These are phyloP conservation scores for Oreochromis spilurus DNA, from an alignment of 2,113 vertebrate species.

Conservation along the genomic window DNA sequence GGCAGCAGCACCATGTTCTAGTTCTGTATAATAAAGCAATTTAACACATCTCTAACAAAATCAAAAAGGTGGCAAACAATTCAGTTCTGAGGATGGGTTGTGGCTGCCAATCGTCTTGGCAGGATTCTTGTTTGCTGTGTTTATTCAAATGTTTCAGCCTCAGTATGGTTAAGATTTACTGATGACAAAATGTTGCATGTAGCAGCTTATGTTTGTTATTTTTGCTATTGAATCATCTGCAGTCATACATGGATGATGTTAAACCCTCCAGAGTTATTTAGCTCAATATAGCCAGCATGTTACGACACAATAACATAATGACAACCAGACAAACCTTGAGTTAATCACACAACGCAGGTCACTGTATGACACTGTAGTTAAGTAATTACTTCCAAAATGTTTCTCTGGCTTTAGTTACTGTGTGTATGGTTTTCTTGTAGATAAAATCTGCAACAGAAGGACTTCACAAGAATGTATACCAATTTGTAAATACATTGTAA, in stretches of 20 bases:
- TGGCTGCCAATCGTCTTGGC: conserved; percentile 13
- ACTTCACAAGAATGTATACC: background rate
- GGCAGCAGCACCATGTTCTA: background rate
- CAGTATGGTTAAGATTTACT: conserved; percentile 33
- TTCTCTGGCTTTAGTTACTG: background rate
- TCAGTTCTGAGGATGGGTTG: background rate
- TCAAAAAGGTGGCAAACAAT: background rate
- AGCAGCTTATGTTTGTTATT: conserved; percentile 34
- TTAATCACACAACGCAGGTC: background rate
- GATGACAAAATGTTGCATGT: conserved; percentile 17
- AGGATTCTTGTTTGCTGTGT: background rate
- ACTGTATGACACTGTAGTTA: background rate
- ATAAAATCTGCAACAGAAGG: background rate
- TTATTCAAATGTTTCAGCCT: conserved; percentile 32
- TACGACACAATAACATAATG: conserved; percentile 40
- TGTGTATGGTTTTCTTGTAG: accelerated
- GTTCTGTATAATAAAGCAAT: background rate
- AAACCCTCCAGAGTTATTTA: conserved; percentile 17
- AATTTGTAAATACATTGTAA: background rate
- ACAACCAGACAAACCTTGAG: conserved; percentile 27
- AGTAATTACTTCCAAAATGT: background rate
- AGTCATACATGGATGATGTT: conserved; percentile 21
- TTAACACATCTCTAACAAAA: background rate
- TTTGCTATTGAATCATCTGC: conserved; percentile 29
- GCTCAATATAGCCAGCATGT: background rate